phyloP scores from a whole-genome alignment of 2,888 invertebrate species.

The Apamea epomidion region DNA sequence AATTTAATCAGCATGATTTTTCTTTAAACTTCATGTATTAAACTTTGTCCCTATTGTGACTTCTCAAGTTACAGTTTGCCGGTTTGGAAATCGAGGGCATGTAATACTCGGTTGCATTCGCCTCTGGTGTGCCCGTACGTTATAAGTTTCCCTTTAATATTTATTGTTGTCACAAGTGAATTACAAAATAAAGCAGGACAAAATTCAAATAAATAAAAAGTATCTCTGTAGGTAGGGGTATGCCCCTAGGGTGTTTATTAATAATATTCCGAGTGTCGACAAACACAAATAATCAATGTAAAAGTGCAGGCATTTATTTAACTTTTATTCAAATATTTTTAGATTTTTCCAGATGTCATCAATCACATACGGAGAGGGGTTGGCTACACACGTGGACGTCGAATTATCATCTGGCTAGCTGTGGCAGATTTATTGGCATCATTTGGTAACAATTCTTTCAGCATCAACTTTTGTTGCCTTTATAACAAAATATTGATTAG shows the following conservation, averaged over 20 bases:
- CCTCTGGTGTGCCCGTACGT: neutral
- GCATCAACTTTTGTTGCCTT: neutral
- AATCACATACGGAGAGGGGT: slow-evolving; percentile 87
- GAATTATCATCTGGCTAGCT: slow-evolving; percentile 94
- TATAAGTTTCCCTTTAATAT: neutral
- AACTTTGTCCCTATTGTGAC: slow-evolving; percentile 27
- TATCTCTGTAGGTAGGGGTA: neutral
- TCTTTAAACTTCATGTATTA: neutral
- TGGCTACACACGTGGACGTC: slow-evolving; percentile 92
- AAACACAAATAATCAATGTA: neutral
- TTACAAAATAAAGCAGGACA: neutral
- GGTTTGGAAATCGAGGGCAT: slow-evolving; percentile 38
- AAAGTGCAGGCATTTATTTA: neutral
- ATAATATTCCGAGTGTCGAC: neutral
- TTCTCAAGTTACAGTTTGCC: slow-evolving; percentile 54
- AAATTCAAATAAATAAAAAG: neutral
- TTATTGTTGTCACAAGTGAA: neutral
- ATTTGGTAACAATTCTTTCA: slow-evolving; percentile 89
- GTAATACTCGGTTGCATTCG: slow-evolving; percentile 10
- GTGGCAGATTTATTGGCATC: slow-evolving; percentile 95
- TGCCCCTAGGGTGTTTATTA: neutral
- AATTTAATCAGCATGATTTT: neutral
- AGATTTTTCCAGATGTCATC: slow-evolving; percentile 92
- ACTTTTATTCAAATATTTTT: slow-evolving; percentile 63
- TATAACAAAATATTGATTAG: neutral